Conservation (phyloP, 2,113 vertebrate species). For the Caretta caretta region DNA sequence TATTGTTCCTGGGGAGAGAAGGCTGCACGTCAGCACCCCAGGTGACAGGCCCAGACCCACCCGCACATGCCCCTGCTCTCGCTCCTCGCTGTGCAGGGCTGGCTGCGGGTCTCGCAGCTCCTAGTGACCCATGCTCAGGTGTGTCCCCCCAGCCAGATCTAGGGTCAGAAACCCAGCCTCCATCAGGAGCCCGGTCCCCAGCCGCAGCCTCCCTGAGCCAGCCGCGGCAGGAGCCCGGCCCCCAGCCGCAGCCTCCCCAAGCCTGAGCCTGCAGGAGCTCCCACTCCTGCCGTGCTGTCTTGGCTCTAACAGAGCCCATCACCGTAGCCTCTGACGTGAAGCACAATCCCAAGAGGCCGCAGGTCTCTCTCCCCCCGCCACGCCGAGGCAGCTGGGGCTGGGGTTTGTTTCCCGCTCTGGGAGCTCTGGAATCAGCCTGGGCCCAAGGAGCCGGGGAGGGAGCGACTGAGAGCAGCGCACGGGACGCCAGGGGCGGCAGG, state of each 20-base stretch:
- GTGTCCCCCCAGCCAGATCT: neutral
- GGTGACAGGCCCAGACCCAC: neutral
- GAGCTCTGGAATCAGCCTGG: neutral
- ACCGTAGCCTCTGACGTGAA: no score
- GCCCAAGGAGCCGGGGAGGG: neutral
- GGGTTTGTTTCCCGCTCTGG: neutral
- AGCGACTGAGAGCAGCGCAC: neutral
- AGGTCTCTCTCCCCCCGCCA: neutral
- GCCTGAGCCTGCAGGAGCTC: no score
- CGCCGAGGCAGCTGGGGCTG: neutral
- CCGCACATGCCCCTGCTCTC: neutral
- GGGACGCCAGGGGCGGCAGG: accelerated
- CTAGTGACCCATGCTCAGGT: neutral
- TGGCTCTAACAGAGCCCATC: no score
- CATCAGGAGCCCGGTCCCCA: neutral
- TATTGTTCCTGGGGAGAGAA: slow-evolving; percentile 65
- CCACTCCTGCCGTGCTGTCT: no score
- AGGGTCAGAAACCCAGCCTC: neutral
- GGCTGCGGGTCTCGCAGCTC: neutral
- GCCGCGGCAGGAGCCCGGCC: neutral
- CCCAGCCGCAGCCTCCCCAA: no score
- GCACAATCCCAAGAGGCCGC: neutral
- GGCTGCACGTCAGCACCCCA: neutral
- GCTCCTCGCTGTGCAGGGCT: neutral
- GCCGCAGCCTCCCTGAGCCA: neutral